Evolutionary conservation across 2,113 vertebrate genomes (phyloP), one percentile per base, ranked within the genome.

Genomic region (Megalops atlanticus): DNA sequence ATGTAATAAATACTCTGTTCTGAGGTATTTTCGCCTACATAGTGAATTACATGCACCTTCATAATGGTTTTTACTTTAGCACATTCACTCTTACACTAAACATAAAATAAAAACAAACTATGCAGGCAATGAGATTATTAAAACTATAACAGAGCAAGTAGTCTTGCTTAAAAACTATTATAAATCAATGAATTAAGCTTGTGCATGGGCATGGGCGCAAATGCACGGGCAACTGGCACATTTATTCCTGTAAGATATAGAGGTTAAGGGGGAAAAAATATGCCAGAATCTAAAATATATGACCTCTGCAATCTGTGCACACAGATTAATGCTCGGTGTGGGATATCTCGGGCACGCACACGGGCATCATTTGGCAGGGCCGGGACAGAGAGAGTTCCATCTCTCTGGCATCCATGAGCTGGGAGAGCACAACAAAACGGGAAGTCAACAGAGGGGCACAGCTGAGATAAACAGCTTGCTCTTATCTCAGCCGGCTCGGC

Each of bases 391-490:
- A 35, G 39, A 36, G 43, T 31, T 74, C 77, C 71, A 27, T 38
- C 11, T 77, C 36, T 36, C 74, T 72, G 74, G 64, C 74, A 69
- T 79, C 38, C 33, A 15, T 47, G 40, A 39, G 64, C 47, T 43
- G 33, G 14, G 33, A 21, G 52, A 49, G 15, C n/a, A 31, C 45
- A 58, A 45, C 43, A 16, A 45, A 43, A 45, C 12, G 0, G 40
- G 68, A 24, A 47, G 41, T 31, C n/a, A 49, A 27, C 41, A 45
- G 52, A 27, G 72, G 36, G 49, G 72, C 16, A 4, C 38, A 41
- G 18, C n/a, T 10, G 49, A 64, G 71, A 74, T 36, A 36, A 81
- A 75, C 8, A 74, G 39, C 4, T 49, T n/a, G 43, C 35, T 49
- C 41, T 74, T 73, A 74, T 74, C 70, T 33, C 33, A 24, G 1